Evolutionary conservation across 2,113 vertebrate genomes (phyloP).

Genomic region (Pygoscelis antarcticus): DNA sequence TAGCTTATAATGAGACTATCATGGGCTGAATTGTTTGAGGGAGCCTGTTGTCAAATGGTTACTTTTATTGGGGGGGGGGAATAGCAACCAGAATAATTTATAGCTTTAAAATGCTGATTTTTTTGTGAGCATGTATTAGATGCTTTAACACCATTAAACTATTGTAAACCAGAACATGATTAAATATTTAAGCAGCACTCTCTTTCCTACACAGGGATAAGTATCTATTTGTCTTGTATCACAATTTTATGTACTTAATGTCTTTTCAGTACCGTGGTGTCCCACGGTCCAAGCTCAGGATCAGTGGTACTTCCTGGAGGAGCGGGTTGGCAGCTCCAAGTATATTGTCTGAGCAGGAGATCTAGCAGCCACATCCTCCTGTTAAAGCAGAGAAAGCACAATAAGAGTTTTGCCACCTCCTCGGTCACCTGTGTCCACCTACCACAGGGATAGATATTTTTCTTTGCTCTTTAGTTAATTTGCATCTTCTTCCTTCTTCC

Average conservation of each 20-base stretch:
- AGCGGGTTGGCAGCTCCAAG: neutral
- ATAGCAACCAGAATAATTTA: slow-evolving; percentile 33
- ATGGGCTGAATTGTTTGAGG: neutral
- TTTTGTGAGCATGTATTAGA: neutral
- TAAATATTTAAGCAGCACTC: slow-evolving; percentile 48
- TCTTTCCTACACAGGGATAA: neutral
- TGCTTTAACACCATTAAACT: neutral
- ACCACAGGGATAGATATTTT: neutral
- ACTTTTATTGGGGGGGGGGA: neutral
- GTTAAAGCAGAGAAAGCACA: neutral
- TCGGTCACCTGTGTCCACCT: neutral
- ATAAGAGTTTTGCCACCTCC: neutral
- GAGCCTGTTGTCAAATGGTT: neutral
- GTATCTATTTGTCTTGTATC: neutral
- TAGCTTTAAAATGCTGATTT: neutral
- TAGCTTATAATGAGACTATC: slow-evolving; percentile 3
- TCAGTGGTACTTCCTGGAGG: neutral
- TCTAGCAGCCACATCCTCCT: neutral
- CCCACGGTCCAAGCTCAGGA: neutral
- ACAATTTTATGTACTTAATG: neutral
- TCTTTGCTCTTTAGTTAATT: neutral
- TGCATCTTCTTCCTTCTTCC: neutral
- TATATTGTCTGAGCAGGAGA: neutral
- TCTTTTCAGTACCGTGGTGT: neutral
- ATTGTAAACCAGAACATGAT: slow-evolving; percentile 15